Percentiles rank a stretch among this genome's conserved stretches.
Evolutionary conservation across 2,888 invertebrate species (phyloP).

Genomic region (Cremastinae sp.): DNA sequence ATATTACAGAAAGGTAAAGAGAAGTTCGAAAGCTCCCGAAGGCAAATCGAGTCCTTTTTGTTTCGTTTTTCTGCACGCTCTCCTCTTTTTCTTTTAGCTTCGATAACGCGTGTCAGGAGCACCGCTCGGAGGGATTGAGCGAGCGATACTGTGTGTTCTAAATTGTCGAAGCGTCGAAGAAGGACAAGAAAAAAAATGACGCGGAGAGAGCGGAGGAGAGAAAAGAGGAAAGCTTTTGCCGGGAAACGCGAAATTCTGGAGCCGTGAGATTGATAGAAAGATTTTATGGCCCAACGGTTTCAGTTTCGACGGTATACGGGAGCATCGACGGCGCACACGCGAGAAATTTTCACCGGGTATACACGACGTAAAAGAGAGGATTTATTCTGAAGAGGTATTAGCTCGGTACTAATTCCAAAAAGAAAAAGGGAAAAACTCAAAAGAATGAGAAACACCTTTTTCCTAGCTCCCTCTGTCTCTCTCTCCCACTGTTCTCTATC

Average conservation of each 20-base stretch:
- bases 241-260: constrained; percentile 1
- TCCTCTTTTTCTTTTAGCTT: constrained; percentile 27
- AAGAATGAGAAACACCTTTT: constrained; percentile 5
- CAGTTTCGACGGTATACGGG: constrained; percentile 24
- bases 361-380: constrained; percentile 24
- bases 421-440: constrained; percentile 23
- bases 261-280: constrained; percentile 54
- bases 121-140: constrained; percentile 38
- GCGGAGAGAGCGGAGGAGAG: background rate
- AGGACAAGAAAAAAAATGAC: constrained; percentile 10
- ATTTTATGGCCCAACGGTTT: constrained; percentile 50
- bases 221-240: background rate
- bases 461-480: background rate
- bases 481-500: background rate
- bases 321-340: constrained; percentile 32
- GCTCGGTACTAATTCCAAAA: constrained; percentile 37
- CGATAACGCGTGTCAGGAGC: constrained; percentile 35
- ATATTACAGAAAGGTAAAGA: no score
- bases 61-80: constrained; percentile 4
- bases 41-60: constrained; percentile 37
- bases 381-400: constrained; percentile 52
- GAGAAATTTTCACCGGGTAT: constrained; percentile 2
- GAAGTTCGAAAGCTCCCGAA: constrained; percentile 30
- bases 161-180: constrained; percentile 42
- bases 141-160: constrained; percentile 9